phyloP scores from a whole-genome alignment of 2,888 invertebrate genomes.

The Exephanes ischioxanthus region DNA sequence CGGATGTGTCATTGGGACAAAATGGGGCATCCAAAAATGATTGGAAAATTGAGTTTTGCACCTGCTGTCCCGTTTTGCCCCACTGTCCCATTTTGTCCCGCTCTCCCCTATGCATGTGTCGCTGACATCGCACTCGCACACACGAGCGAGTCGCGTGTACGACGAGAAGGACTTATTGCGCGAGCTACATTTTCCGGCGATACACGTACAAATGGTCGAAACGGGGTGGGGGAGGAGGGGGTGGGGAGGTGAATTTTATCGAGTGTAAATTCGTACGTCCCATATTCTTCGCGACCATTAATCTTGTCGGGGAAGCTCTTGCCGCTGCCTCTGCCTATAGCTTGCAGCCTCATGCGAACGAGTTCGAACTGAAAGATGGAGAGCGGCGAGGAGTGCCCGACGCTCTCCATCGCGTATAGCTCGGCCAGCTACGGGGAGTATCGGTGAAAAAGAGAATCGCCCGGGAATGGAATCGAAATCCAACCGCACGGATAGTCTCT shows the following conservation, averaged over 20 bases:
- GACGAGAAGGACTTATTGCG: slow-evolving; percentile 55
- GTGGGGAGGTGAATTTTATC: slow-evolving; percentile 76
- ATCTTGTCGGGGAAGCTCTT: slow-evolving; percentile 71
- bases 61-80: too few species aligned
- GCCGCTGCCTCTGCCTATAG: slow-evolving; percentile 52
- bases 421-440: neutral
- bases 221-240: too few species aligned
- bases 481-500: slow-evolving; percentile 11
- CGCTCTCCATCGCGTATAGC: neutral
- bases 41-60: too few species aligned
- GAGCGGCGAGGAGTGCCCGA: neutral
- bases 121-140: neutral
- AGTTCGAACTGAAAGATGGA: slow-evolving; percentile 32
- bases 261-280: slow-evolving; percentile 77
- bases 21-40: too few species aligned
- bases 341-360: slow-evolving; percentile 17
- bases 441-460: neutral
- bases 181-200: slow-evolving; percentile 57
- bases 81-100: too few species aligned
- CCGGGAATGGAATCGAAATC: slow-evolving; percentile 8
- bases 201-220: slow-evolving; percentile 69
- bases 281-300: slow-evolving; percentile 77
- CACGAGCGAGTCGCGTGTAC: neutral
- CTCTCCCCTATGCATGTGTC: neutral
- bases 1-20: too few species aligned